A percentile compares a stretch with the other conserved stretches of the same genome.
These are phyloP conservation scores for Chascanopsetta lugubris DNA, from an alignment of 2,113 vertebrate species.

Conservation along the genomic window DNA sequence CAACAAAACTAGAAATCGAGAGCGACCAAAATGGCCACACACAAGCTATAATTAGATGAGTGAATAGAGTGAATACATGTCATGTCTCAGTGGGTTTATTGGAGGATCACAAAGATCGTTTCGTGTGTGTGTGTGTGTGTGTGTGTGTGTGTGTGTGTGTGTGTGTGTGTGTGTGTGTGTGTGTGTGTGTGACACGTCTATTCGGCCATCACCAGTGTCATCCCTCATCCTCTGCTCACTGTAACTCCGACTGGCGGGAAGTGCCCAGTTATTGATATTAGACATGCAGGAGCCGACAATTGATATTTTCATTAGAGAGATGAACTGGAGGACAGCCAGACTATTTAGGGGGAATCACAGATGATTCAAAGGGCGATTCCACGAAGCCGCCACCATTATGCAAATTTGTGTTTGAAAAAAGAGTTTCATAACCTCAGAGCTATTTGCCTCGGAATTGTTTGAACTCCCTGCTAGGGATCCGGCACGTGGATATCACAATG, in stretches of 20 bases:
- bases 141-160: no score
- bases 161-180: no score
- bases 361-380: constrained; percentile 77
- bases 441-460: constrained; percentile 75
- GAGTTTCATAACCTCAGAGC: constrained; percentile 78
- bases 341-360: constrained; percentile 77
- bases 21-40: not conserved
- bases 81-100: constrained; percentile 8
- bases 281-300: constrained; percentile 63
- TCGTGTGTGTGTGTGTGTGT: no score
- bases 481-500: constrained; percentile 80
- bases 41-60: not conserved
- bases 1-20: constrained; percentile 8
- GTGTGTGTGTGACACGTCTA: constrained; percentile 47
- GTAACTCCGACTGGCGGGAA: constrained; percentile 30
- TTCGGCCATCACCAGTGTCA: constrained; percentile 38
- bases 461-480: constrained; percentile 76
- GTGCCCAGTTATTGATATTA: constrained; percentile 63
- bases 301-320: constrained; percentile 74
- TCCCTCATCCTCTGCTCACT: constrained; percentile 24
- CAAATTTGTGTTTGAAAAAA: constrained; percentile 76
- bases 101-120: constrained; percentile 12
- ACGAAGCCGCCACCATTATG: constrained; percentile 72
- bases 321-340: constrained; percentile 71
- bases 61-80: not conserved